phyloP scores from a whole-genome alignment of 2,797 vertebrate species.

The Perodicticus potto region DNA sequence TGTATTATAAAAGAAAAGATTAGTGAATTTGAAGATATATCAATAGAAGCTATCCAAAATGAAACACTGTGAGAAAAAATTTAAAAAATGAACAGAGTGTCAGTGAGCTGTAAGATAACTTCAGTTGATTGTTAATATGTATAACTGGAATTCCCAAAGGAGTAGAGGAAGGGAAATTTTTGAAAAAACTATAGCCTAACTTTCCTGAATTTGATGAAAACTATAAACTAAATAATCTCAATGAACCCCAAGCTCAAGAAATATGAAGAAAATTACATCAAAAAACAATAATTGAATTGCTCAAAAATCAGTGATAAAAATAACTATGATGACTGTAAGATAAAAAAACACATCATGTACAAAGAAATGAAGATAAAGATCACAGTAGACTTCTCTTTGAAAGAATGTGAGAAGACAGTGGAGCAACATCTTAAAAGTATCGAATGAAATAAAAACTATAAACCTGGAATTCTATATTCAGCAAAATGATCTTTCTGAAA shows the following conservation, averaged over 20 bases:
- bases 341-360: background rate
- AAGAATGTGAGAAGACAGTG: background rate
- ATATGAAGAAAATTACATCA: background rate
- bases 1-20: background rate
- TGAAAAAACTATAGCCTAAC: background rate
- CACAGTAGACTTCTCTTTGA: background rate
- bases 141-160: background rate
- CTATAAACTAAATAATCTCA: background rate
- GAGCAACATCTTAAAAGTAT: background rate
- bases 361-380: background rate
- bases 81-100: background rate
- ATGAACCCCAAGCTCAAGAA: background rate
- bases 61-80: background rate
- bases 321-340: background rate
- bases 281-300: background rate
- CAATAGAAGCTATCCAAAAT: background rate
- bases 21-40: background rate
- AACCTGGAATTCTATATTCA: background rate
- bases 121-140: background rate
- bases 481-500: background rate
- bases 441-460: background rate
- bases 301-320: constrained; percentile 7
- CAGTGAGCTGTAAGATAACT: background rate
- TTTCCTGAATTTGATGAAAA: background rate
- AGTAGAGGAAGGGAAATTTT: background rate